Base-by-base conservation (phyloP, 2,888 invertebrate species). In the Mythimna impura region DNA sequence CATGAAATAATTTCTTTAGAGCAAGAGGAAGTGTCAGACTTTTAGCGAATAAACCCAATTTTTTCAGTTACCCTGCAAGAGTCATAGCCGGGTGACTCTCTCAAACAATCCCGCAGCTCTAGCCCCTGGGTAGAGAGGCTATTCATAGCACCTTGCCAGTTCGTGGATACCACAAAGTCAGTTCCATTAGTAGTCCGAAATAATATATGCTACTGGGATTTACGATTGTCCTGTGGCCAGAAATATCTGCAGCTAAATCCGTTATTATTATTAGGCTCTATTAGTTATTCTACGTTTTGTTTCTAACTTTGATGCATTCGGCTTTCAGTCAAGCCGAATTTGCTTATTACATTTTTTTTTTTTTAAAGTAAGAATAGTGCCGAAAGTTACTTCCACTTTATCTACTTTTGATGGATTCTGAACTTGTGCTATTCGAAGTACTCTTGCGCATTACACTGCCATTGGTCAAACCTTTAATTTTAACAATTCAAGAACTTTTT, bases 131-230 rank as follows among this genome's bases (percentile, higher is more conserved):
- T 8, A 47, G 57, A 30, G 3, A 2, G 36, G 65, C 75, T 76
- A 78, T 80, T 80, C 2, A 36, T 75, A 69, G 69, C 4, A 55
- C n/a, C 14, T 14, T 20, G 22, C 36, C 22, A 17, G 14, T 30
- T 47, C 22, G 20, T 36, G n/a, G 36, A 43, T 57, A 66, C 68
- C 2, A 36, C 66, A 54, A 6, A 57, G 20, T 20, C n/a, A 67
- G 20, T n/a, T 66, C 47, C 65, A 76, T 25, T 50, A 43, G 69
- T 75, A 52, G 65, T 62, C 34, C 2, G 30, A 54, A 78, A 63
- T 80, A 69, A 81, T 78, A 3, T 73, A 67, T 64, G 65, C 65
- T 58, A 69, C 7, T 47, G 63, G 55, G 66, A 64, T 65, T 40
- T 40, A n/a, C n/a, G 6, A 55, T 36, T 36, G 60, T 36, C 55